A percentile compares a stretch with the other conserved stretches of the same genome.
These are phyloP conservation scores for Arizona elegans DNA, from an alignment of 2,113 vertebrate genomes.

Conservation along the genomic window DNA sequence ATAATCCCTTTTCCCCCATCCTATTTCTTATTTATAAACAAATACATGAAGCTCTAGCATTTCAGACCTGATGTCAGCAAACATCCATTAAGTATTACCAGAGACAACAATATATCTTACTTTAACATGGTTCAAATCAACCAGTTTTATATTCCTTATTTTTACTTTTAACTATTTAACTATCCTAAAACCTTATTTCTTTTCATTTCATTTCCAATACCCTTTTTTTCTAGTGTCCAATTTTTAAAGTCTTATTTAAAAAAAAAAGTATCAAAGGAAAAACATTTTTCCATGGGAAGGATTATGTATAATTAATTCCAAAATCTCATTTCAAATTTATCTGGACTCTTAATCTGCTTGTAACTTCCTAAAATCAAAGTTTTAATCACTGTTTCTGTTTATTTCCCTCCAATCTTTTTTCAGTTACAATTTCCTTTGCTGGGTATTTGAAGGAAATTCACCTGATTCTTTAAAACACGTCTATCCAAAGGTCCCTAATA, in stretches of 20 bases:
- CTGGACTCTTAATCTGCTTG: background rate
- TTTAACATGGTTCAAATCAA: background rate
- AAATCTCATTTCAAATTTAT: background rate
- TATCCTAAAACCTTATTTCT: background rate
- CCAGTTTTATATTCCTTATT: background rate
- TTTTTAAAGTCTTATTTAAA: background rate
- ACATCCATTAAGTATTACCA: background rate
- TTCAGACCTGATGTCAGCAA: background rate
- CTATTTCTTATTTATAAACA: background rate
- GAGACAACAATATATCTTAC: background rate
- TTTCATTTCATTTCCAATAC: background rate
- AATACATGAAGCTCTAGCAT: background rate
- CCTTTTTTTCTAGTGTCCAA: background rate
- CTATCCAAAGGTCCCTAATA: background rate
- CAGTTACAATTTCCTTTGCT: background rate
- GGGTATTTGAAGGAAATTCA: background rate
- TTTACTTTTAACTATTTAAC: background rate
- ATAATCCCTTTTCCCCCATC: background rate
- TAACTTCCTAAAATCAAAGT: background rate
- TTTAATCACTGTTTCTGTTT: background rate
- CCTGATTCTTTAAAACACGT: background rate
- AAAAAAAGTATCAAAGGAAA: background rate
- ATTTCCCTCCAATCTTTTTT: background rate
- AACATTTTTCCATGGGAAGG: background rate
- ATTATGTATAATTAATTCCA: background rate